A percentile compares a stretch with the other conserved stretches of the same genome.
Conservation (phyloP, 1,140 invertebrate species). For the Drosophila suzukii region DNA sequence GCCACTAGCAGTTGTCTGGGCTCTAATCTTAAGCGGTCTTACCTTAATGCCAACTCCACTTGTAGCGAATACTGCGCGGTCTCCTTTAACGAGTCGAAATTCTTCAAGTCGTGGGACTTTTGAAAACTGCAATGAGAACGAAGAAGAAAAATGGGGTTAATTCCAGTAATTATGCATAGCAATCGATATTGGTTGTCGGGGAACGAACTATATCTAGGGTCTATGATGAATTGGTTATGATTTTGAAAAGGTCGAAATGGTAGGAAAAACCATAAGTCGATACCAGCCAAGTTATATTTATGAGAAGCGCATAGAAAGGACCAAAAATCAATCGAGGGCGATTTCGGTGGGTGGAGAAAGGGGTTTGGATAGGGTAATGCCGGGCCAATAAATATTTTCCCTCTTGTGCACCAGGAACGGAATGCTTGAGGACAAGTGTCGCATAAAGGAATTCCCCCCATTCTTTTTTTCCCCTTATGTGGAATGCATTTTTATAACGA, state of each 20-base stretch:
- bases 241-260: not conserved
- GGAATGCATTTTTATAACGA: constrained; percentile 76
- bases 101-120: constrained; percentile 5
- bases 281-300: constrained; percentile 24
- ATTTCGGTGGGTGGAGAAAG: not conserved
- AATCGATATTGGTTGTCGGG: constrained; percentile 1
- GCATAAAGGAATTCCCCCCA: constrained; percentile 17
- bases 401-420: constrained; percentile 18
- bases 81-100: constrained; percentile 5
- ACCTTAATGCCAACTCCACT: constrained; percentile 10
- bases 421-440: constrained; percentile 56
- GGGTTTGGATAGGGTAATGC: constrained; percentile 16
- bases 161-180: constrained; percentile 9
- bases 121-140: constrained; percentile 37
- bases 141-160: constrained; percentile 26
- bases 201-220: not conserved
- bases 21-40: constrained; percentile 10
- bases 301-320: constrained; percentile 37
- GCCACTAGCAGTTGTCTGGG: constrained; percentile 31
- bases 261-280: not conserved
- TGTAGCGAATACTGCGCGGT: not conserved
- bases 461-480: constrained; percentile 13
- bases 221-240: constrained; percentile 1
- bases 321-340: constrained; percentile 27
- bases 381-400: constrained; percentile 48